phyloP scores from a whole-genome alignment of 1,140 invertebrate genomes.

The Mylabris phalerata region DNA sequence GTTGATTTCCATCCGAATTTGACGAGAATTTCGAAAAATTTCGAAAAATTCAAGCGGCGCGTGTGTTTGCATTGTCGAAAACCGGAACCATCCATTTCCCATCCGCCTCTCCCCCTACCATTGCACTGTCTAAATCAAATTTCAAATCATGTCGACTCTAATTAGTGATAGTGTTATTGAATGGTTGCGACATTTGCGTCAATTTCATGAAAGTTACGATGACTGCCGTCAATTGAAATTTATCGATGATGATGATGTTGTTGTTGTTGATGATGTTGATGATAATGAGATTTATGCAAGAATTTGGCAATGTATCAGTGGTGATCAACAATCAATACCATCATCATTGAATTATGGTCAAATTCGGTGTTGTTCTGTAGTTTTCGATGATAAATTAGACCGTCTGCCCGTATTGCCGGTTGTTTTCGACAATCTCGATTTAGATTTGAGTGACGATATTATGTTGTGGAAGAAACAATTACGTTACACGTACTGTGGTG shows the following conservation, averaged over 20 bases:
- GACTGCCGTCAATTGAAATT: not conserved
- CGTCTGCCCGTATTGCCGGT: not conserved
- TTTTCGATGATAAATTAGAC: not conserved
- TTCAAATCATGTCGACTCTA: too few species aligned
- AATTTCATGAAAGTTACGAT: conserved; percentile 1
- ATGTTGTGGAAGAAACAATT: conserved; percentile 5
- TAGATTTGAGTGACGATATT: conserved; percentile 1
- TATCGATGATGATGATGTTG: too few species aligned
- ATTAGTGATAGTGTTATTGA: not conserved
- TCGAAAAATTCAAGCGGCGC: too few species aligned
- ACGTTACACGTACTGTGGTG: not conserved
- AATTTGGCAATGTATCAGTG: not conserved
- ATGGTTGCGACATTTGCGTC: conserved; percentile 2
- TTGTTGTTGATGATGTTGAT: not conserved
- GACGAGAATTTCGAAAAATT: too few species aligned
- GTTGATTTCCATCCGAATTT: too few species aligned
- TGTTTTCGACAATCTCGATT: not conserved
- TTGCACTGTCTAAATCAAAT: too few species aligned
- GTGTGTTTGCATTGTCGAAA: too few species aligned
- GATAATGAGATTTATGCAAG: not conserved
- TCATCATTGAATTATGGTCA: not conserved
- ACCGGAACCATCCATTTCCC: too few species aligned
- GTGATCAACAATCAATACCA: not conserved
- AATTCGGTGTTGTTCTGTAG: conserved; percentile 1
- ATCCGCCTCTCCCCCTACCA: too few species aligned